A percentile compares a stretch with the other conserved stretches of the same genome.
phyloP scores from a whole-genome alignment of 2,888 invertebrate species.

The Scaptomyza parva region DNA sequence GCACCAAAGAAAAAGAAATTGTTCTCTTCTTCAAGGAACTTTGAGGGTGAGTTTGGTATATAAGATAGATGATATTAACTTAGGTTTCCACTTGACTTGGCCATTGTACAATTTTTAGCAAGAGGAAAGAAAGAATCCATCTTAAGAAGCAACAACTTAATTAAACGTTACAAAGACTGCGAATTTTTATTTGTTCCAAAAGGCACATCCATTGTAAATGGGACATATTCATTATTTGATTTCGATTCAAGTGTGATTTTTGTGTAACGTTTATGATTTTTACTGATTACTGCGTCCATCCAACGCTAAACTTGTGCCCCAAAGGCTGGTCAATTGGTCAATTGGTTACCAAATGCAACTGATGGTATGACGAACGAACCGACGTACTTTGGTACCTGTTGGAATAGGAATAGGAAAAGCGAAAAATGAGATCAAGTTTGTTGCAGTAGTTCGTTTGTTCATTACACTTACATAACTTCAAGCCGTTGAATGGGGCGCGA shows the following conservation, averaged over 20 bases:
- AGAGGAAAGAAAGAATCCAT: not conserved
- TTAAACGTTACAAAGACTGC: not conserved
- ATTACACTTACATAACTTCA: not conserved
- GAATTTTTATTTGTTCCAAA: conserved; percentile 1
- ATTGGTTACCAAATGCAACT: not conserved
- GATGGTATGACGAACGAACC: not conserved
- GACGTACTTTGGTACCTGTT: not conserved
- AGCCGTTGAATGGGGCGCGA: not conserved
- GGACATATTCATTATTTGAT: not conserved
- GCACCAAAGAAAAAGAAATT: conserved; percentile 41
- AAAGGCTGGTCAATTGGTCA: not conserved
- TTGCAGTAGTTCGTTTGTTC: no score
- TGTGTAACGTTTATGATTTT: not conserved
- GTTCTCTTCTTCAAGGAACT: no score
- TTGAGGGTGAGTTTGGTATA: conserved; percentile 3
- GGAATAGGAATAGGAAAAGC: not conserved
- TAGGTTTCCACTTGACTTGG: not conserved
- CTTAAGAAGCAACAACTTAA: not conserved
- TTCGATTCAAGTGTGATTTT: not conserved
- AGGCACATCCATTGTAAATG: not conserved
- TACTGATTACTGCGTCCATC: not conserved
- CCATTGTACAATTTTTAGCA: not conserved
- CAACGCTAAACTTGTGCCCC: not conserved
- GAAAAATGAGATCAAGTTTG: no score
- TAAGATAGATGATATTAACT: conserved; percentile 13